Evolutionary conservation across 2,113 vertebrate species (phyloP).

Genomic region (Pollachius pollachius): DNA sequence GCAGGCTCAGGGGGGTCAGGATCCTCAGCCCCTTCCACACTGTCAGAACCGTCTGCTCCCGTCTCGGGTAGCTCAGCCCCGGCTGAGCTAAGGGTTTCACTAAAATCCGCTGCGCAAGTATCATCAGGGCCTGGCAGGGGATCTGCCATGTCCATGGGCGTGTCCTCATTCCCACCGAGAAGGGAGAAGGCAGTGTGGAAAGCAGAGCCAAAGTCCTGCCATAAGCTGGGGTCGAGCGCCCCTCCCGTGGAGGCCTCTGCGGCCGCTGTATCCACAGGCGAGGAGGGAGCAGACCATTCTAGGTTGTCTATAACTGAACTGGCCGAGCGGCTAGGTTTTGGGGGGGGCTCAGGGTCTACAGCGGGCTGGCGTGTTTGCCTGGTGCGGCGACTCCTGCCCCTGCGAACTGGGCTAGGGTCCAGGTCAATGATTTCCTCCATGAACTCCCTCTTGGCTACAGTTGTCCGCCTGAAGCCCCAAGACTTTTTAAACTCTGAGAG

Average conservation of each 20-base stretch:
- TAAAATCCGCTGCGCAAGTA: neutral
- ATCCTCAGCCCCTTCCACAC: slow-evolving; percentile 11
- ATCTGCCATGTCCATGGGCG: slow-evolving; percentile 46
- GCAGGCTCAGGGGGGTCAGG: slow-evolving; percentile 8
- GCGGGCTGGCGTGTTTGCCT: slow-evolving; percentile 60
- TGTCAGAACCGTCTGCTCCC: neutral
- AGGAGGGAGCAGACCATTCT: slow-evolving; percentile 77
- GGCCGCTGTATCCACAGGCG: slow-evolving; percentile 67
- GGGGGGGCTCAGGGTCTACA: slow-evolving; percentile 2
- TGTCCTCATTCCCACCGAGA: slow-evolving; percentile 54
- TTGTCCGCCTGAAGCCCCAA: slow-evolving; percentile 93
- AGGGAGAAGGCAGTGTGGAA: slow-evolving; percentile 67
- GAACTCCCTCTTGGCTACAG: slow-evolving; percentile 86
- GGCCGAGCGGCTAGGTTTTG: slow-evolving; percentile 61
- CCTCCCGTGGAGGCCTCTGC: slow-evolving; percentile 67
- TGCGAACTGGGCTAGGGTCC: slow-evolving; percentile 69
- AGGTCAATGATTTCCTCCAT: slow-evolving; percentile 74
- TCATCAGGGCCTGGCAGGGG: neutral
- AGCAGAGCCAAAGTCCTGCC: slow-evolving; percentile 68
- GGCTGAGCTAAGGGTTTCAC: neutral
- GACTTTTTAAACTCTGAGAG: slow-evolving; percentile 86
- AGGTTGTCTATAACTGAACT: slow-evolving; percentile 64
- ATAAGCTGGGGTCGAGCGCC: slow-evolving; percentile 67
- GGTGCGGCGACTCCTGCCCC: slow-evolving; percentile 65
- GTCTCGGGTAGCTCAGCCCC: neutral